phyloP scores from a whole-genome alignment of 2,888 invertebrate species.

The Cosmorhoe ocellata region DNA sequence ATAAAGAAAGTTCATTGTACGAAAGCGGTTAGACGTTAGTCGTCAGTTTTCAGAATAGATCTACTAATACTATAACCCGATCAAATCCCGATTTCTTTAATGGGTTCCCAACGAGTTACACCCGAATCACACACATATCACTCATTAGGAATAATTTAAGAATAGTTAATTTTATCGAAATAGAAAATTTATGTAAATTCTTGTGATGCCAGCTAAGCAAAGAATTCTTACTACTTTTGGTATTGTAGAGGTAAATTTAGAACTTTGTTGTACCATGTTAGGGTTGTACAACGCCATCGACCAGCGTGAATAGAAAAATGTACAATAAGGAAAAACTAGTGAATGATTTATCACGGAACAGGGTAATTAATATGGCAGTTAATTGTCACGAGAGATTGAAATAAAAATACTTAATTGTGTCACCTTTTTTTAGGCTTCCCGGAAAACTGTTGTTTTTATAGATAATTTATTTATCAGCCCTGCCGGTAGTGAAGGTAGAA shows the following conservation, averaged over 20 bases:
- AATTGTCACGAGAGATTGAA: constrained; percentile 24
- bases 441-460: constrained; percentile 5
- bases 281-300: neutral
- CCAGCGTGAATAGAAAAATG: constrained; percentile 1
- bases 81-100: too few species aligned
- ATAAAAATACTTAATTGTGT: constrained; percentile 20
- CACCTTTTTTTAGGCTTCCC: constrained; percentile 18
- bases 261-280: neutral
- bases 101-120: too few species aligned
- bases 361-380: constrained; percentile 54
- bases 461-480: too few species aligned
- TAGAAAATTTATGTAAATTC: too few species aligned
- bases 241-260: too few species aligned
- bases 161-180: too few species aligned
- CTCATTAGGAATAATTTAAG: too few species aligned
- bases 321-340: constrained; percentile 58
- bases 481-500: too few species aligned
- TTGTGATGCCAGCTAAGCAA: too few species aligned
- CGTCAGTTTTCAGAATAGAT: neutral
- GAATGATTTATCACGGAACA: constrained; percentile 54
- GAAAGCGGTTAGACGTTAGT: neutral
- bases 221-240: too few species aligned
- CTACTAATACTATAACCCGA: neutral
- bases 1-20: constrained; percentile 35
- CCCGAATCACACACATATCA: too few species aligned